Evolutionary conservation across 2,888 invertebrate species (phyloP), one percentile per base, ranked within the genome.

Genomic region (Peribatodes rhomboidaria): DNA sequence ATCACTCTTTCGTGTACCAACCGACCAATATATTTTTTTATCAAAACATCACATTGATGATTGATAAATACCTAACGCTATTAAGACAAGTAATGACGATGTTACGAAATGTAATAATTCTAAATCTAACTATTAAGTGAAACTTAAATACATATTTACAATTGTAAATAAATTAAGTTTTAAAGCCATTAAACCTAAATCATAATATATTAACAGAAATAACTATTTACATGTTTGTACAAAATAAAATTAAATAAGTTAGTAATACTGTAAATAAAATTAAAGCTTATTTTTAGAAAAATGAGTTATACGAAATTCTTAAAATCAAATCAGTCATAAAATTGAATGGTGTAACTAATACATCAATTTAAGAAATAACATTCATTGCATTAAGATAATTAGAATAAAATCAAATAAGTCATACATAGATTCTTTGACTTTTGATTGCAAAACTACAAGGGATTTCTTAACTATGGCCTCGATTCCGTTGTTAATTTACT

Each of bases 191-290:
- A 59, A 35, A 44, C 31, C 54, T 60, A 65, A 44, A 42, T 52
- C 20, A 61, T 37, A 41, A 56, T 70, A 69, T 63, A 67, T 71
- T 68, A 73, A 63, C 47, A 72, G 82, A 80, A 87, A 83, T 69
- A 71, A 52, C 49, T 91, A 92, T 93, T 82, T 92, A 93, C 92
- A 92, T 1, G 69, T 89, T 87, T 91, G 74, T 91, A 90, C 90
- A 92, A 67, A 74, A 73, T 77, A 80, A 84, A 84, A 78, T 85
- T 86, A 87, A 90, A 89, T 89, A 91, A 90, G 85, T 92, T 91
- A 92, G 84, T 91, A 92, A 93, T 93, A 93, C 93, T 92, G 92
- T 91, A 89, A 91, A 92, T 85, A 89, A 86, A 79, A 84, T 92
- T 92, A 92, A 91, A 88, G 89, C 89, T 89, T 86, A 87, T 76